Evolutionary conservation across 2,113 vertebrate genomes (phyloP).

Genomic region (Turnix velox): DNA sequence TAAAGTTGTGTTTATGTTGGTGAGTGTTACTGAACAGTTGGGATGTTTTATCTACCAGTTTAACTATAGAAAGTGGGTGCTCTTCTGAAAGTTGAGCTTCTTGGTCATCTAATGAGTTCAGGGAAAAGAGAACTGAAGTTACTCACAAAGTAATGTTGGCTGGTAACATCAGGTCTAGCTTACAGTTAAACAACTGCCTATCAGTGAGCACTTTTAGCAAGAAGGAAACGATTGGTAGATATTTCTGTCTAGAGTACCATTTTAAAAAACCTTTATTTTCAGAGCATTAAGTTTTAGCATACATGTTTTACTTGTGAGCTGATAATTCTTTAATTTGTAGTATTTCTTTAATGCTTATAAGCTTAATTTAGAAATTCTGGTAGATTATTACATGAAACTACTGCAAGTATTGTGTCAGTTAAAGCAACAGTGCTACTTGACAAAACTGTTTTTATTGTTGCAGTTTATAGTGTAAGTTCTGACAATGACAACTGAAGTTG

Average conservation of each 20-base stretch:
- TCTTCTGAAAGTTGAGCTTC: background rate
- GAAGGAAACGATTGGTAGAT: background rate
- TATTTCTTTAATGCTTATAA: background rate
- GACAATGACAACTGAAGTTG: constrained; percentile 91
- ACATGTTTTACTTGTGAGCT: background rate
- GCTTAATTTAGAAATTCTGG: background rate
- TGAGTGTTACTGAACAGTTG: background rate
- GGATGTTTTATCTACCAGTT: background rate
- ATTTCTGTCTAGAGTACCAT: background rate
- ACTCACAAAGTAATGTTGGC: background rate
- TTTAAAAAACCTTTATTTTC: background rate
- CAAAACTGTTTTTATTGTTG: background rate
- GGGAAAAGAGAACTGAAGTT: background rate
- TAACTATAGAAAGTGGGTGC: background rate
- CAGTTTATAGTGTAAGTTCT: constrained; percentile 74
- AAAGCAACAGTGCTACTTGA: background rate
- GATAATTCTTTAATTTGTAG: background rate
- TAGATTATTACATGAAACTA: background rate
- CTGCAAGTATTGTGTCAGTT: background rate
- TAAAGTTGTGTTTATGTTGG: background rate
- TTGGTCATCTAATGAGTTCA: background rate
- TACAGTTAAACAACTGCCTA: background rate
- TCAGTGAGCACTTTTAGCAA: background rate
- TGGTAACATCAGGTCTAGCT: background rate
- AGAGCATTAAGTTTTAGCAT: background rate